Evolutionary conservation across 1,140 invertebrate genomes (phyloP).

Genomic region (Delia radicum): DNA sequence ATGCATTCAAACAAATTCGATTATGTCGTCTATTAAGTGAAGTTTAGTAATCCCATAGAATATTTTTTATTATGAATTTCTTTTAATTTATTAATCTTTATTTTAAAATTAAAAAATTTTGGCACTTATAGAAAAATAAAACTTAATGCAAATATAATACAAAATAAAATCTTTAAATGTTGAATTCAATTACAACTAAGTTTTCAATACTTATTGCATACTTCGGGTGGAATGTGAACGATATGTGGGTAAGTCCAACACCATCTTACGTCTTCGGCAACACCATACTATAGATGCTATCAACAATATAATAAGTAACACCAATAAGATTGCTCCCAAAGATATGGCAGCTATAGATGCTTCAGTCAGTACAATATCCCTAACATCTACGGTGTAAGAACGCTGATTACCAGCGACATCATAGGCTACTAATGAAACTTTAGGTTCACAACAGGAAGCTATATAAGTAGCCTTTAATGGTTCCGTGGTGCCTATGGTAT

Average conservation of each 20-base stretch:
- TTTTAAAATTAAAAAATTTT: too few relatives aligned
- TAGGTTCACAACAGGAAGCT: conserved; percentile 63
- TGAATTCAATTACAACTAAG: too few relatives aligned
- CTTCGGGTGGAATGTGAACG: conserved; percentile 52
- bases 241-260: conserved; percentile 60
- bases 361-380: conserved; percentile 48
- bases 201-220: conserved; percentile 53
- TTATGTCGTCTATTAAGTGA: too few relatives aligned
- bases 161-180: too few relatives aligned
- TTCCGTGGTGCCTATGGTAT: conserved; percentile 62
- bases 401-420: conserved; percentile 63
- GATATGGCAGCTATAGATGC: conserved; percentile 62
- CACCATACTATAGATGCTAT: conserved; percentile 58
- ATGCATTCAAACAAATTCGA: too few relatives aligned
- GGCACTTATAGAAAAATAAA: too few relatives aligned
- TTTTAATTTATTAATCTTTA: too few relatives aligned
- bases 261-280: conserved; percentile 58
- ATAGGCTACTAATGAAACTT: conserved; percentile 61
- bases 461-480: conserved; percentile 62
- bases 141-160: too few relatives aligned
- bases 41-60: too few relatives aligned
- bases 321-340: conserved; percentile 58
- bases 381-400: conserved; percentile 62
- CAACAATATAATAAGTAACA: conserved; percentile 58
- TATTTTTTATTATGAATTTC: too few relatives aligned